Percentiles rank a stretch among this genome's conserved stretches.
phyloP scores from a whole-genome alignment of 2,888 invertebrate species.

The Alcis repandata region DNA sequence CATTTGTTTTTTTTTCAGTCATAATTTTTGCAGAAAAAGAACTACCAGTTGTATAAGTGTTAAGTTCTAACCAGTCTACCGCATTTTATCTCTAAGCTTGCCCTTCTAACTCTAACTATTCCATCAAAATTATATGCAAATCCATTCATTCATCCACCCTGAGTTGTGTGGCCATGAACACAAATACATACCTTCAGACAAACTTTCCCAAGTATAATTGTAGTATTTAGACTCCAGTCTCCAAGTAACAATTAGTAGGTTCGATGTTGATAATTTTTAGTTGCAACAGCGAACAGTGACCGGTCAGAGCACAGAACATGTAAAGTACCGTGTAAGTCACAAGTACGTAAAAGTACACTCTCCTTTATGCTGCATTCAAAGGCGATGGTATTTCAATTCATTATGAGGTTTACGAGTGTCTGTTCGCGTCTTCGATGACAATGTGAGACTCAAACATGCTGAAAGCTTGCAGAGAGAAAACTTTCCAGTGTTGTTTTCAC shows the following conservation, averaged over 20 bases:
- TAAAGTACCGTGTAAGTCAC: not conserved
- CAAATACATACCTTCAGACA: too few relatives aligned
- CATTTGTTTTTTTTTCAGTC: too few relatives aligned
- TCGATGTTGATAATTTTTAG: constrained; percentile 53
- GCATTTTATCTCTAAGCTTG: too few relatives aligned
- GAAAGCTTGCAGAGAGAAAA: constrained; percentile 8
- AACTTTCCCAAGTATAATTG: too few relatives aligned
- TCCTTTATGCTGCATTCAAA: constrained; percentile 6
- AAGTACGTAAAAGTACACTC: constrained; percentile 11
- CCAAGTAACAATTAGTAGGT: not conserved
- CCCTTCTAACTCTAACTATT: too few relatives aligned
- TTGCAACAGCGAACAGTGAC: constrained; percentile 44
- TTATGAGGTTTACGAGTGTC: constrained; percentile 13
- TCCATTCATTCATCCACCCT: too few relatives aligned
- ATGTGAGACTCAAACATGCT: not conserved
- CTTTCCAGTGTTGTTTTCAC: constrained; percentile 9
- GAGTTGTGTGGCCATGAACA: too few relatives aligned
- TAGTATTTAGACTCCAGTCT: too few relatives aligned
- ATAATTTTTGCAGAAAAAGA: too few relatives aligned
- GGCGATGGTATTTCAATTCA: constrained; percentile 20
- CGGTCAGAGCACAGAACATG: not conserved
- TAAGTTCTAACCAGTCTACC: too few relatives aligned
- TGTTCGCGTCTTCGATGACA: constrained; percentile 9
- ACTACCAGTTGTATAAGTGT: too few relatives aligned
- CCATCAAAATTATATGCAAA: too few relatives aligned